phyloP scores from a whole-genome alignment of 2,888 invertebrate species.

The Eucera pruinosa region DNA sequence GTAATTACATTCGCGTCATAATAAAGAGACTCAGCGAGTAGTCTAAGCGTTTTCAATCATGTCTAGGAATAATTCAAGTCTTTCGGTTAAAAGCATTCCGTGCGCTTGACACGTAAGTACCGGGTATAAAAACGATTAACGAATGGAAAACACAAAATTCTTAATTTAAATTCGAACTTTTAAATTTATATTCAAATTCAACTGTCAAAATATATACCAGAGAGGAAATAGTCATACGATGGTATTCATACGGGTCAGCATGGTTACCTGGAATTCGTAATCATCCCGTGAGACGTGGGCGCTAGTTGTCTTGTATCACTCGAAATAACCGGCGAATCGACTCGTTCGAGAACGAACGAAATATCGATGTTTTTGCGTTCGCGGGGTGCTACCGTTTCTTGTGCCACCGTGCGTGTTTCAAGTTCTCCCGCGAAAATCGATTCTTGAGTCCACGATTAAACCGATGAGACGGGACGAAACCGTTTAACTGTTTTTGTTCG shows the following conservation, averaged over 20 bases:
- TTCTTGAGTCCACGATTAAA: constrained; percentile 1
- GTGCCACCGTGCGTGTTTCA: not conserved
- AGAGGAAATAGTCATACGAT: too few species aligned
- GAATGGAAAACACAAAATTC: not conserved
- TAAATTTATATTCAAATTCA: not conserved
- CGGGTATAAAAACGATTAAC: not conserved
- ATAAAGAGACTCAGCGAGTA: constrained; percentile 30
- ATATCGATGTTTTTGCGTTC: constrained; percentile 6
- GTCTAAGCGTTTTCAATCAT: constrained; percentile 32
- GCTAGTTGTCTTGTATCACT: constrained; percentile 81
- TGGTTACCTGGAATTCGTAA: constrained; percentile 9
- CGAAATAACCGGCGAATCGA: constrained; percentile 41
- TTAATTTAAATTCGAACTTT: not conserved
- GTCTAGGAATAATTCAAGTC: constrained; percentile 23
- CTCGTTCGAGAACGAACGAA: constrained; percentile 34
- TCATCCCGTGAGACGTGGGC: constrained; percentile 77
- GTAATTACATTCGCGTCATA: constrained; percentile 44
- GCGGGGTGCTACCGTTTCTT: constrained; percentile 21
- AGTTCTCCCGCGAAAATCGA: constrained; percentile 6
- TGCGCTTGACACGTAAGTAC: not conserved
- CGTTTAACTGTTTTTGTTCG: constrained; percentile 7
- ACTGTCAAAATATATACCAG: too few species aligned
- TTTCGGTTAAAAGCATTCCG: constrained; percentile 42
- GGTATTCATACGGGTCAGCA: not conserved
- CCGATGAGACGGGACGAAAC: constrained; percentile 1